These are phyloP conservation scores for Crematogaster levior DNA, from an alignment of 2,888 invertebrate genomes.

Conservation along the genomic window DNA sequence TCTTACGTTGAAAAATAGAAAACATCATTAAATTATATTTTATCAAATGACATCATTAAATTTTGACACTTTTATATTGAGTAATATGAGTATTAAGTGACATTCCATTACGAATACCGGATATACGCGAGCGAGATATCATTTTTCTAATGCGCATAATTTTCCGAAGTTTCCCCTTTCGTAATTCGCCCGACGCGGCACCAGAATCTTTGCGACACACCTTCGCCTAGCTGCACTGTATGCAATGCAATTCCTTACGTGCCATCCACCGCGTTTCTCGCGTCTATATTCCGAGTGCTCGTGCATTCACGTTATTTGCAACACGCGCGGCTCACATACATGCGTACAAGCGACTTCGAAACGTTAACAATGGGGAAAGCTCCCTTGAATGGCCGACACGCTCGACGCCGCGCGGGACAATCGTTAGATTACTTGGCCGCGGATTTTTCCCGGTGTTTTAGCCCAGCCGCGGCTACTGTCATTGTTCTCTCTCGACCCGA, in stretches of 20 bases:
- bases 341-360: conserved; percentile 35
- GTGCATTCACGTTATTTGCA: conserved; percentile 49
- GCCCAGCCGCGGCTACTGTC: conserved; percentile 18
- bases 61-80: neutral
- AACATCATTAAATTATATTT: neutral
- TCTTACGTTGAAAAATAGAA: neutral
- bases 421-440: conserved; percentile 62
- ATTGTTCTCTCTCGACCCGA: conserved; percentile 23
- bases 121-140: neutral
- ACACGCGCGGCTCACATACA: conserved; percentile 32
- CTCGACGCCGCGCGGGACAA: conserved; percentile 33
- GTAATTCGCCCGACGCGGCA: conserved; percentile 28
- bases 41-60: neutral
- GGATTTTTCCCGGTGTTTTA: conserved; percentile 61
- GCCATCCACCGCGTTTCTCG: conserved; percentile 7
- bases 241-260: conserved; percentile 45
- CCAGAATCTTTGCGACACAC: conserved; percentile 43
- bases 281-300: conserved; percentile 23
- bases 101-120: neutral
- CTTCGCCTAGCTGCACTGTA: neutral
- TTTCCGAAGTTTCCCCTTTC: neutral
- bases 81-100: conserved; percentile 6
- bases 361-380: conserved; percentile 51
- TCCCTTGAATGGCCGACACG: conserved; percentile 32
- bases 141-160: neutral